Evolutionary conservation across 2,888 invertebrate genomes (phyloP).

Genomic region (Aethes cnicana): DNA sequence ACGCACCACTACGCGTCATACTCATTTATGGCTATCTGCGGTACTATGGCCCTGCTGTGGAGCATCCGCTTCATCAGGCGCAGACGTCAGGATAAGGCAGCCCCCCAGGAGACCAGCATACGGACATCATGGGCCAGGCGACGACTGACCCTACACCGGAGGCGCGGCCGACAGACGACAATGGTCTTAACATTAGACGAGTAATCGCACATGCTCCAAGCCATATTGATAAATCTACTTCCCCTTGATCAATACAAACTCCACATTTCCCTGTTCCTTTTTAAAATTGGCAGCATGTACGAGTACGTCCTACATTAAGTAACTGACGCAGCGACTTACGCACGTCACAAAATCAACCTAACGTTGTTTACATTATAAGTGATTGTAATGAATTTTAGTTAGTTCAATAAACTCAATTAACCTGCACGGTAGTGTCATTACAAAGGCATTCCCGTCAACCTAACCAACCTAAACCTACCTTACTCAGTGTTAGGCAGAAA

Average conservation of each 20-base stretch:
- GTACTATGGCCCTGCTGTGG: neutral
- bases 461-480: no score
- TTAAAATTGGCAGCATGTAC: neutral
- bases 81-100: neutral
- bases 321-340: no score
- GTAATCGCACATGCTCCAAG: neutral
- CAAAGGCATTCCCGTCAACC: no score
- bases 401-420: no score
- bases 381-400: no score
- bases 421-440: no score
- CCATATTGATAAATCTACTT: neutral
- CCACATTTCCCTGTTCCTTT: neutral
- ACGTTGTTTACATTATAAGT: no score
- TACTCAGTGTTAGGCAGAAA: no score
- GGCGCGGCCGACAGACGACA: neutral
- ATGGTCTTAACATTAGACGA: no score
- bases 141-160: neutral
- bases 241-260: neutral
- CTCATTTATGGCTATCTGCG: neutral
- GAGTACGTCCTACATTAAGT: no score
- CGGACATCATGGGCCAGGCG: no score
- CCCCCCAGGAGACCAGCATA: neutral
- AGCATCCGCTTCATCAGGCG: neutral
- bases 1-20: neutral
- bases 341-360: no score